A percentile compares a stretch with the other conserved stretches of the same genome.
Conservation (phyloP, 2,888 invertebrate genomes). For the Caradrina kadenii region DNA sequence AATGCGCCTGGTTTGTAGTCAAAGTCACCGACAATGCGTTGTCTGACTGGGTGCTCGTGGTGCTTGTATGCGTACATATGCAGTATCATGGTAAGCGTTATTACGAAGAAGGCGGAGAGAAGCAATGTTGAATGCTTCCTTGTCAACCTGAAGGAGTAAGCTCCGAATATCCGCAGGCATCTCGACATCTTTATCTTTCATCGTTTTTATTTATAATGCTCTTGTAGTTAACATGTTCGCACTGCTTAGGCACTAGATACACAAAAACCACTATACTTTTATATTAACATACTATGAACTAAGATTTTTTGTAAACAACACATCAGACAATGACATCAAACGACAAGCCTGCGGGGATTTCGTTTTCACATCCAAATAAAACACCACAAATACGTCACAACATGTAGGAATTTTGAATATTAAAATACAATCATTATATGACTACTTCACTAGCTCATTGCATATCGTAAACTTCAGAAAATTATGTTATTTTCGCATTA, state of each 20-base stretch:
- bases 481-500: constrained; percentile 30
- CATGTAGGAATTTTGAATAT: constrained; percentile 23
- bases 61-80: constrained; percentile 82
- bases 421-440: neutral
- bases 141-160: constrained; percentile 84
- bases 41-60: constrained; percentile 68
- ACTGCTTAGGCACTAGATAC: constrained; percentile 26
- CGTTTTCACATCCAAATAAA: constrained; percentile 9
- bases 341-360: constrained; percentile 25
- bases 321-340: constrained; percentile 32
- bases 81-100: constrained; percentile 78
- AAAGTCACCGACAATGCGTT: constrained; percentile 79
- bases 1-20: constrained; percentile 85
- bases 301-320: constrained; percentile 58
- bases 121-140: constrained; percentile 83
- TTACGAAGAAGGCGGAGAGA: constrained; percentile 77
- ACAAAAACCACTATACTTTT: constrained; percentile 26
- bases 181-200: constrained; percentile 83
- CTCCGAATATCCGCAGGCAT: constrained; percentile 85
- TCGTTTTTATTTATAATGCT: constrained; percentile 69
- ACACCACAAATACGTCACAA: constrained; percentile 1
- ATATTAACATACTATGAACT: constrained; percentile 16
- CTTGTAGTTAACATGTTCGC: constrained; percentile 50
- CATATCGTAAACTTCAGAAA: constrained; percentile 1
- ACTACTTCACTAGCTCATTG: constrained; percentile 16